These are phyloP conservation scores for Apistogramma diplotaenia DNA, from an alignment of 2,113 vertebrate species.

Conservation along the genomic window DNA sequence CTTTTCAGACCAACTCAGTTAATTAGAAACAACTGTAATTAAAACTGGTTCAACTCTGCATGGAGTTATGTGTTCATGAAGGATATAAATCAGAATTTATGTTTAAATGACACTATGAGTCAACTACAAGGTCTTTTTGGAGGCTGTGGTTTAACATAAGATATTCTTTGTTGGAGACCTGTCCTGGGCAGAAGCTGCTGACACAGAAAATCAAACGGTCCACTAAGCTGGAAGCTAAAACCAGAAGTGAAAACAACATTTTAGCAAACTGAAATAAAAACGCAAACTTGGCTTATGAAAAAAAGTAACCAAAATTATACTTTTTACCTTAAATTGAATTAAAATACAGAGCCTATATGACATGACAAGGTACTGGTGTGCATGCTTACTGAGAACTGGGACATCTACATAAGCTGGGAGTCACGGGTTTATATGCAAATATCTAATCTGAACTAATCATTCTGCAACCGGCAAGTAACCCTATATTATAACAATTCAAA, in stretches of 20 bases:
- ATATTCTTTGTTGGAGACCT: background rate
- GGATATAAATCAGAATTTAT: background rate
- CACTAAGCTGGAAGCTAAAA: background rate
- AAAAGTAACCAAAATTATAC: background rate
- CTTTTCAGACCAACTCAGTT: slow-evolving; percentile 34
- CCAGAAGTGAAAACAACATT: background rate
- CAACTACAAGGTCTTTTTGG: background rate
- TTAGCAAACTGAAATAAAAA: background rate
- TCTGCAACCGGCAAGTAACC: background rate
- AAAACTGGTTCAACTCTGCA: background rate
- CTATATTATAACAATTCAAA: background rate
- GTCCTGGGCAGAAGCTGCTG: background rate
- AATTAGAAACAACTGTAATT: background rate
- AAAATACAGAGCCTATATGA: background rate
- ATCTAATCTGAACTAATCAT: background rate
- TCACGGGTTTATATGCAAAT: background rate
- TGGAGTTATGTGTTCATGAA: background rate
- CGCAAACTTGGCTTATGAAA: background rate
- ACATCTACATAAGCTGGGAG: background rate
- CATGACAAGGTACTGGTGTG: background rate
- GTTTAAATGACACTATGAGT: background rate
- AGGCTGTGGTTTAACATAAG: background rate
- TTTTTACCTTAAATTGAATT: background rate
- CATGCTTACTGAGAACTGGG: background rate
- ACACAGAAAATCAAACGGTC: background rate